These are phyloP conservation scores for Silurus glanis DNA, from an alignment of 2,113 vertebrate genomes.

Conservation along the genomic window DNA sequence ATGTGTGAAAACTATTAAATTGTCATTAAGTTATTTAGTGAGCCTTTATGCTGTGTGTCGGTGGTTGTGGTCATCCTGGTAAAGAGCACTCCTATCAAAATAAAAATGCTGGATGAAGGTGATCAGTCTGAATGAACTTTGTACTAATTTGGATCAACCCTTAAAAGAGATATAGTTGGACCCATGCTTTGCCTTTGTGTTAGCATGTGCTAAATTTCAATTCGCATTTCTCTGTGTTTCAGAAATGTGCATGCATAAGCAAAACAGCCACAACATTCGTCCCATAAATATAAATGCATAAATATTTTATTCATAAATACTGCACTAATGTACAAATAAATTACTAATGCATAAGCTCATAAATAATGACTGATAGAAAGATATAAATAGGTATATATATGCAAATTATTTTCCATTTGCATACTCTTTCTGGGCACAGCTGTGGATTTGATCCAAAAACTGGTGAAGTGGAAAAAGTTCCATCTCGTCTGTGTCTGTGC, in stretches of 20 bases:
- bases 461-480: not conserved
- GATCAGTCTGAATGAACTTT: not conserved
- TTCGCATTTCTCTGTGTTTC: not conserved
- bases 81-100: not conserved
- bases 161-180: not conserved
- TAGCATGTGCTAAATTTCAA: too few species aligned
- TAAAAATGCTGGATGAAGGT: not conserved
- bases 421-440: not conserved
- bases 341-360: conserved; percentile 9
- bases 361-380: not conserved
- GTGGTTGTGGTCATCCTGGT: not conserved
- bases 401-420: not conserved
- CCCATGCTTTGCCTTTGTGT: not conserved
- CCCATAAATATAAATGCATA: not conserved
- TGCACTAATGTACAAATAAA: not conserved
- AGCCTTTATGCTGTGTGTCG: not conserved
- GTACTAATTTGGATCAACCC: not conserved
- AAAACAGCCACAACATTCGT: not conserved
- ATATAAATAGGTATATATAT: not conserved
- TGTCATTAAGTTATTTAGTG: not conserved
- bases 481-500: not conserved
- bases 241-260: not conserved
- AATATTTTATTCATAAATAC: conserved; percentile 41
- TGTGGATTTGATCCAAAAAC: not conserved
- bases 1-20: too few species aligned